Percentiles rank a stretch among this genome's conserved stretches.
These are phyloP conservation scores for Drosophila ohnishii DNA, from an alignment of 1,140 invertebrate genomes.

Conservation along the genomic window DNA sequence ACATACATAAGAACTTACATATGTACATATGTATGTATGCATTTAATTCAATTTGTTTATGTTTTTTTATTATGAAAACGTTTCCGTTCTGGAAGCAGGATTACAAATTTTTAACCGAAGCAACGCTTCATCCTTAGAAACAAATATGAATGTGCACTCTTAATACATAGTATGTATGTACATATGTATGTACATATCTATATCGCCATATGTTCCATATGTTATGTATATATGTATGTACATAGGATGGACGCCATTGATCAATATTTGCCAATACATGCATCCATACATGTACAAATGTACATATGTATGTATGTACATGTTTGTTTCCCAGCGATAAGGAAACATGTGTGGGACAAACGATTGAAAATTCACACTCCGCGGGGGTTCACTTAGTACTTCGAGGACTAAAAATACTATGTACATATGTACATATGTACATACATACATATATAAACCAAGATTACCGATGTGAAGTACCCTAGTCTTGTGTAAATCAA, in stretches of 20 bases:
- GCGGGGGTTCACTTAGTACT: not conserved
- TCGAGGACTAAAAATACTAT: not conserved
- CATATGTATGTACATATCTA: no score
- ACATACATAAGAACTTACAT: no score
- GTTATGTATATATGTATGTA: no score
- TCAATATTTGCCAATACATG: no score
- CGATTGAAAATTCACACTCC: not conserved
- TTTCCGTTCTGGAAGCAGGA: no score
- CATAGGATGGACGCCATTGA: no score
- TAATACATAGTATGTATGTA: no score
- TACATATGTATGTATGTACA: not conserved
- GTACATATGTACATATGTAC: not conserved
- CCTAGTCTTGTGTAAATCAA: no score
- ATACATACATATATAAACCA: not conserved
- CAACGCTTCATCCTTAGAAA: not conserved
- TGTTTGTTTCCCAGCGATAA: not conserved
- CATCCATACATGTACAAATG: not conserved
- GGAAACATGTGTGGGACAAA: not conserved
- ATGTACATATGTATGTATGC: not conserved
- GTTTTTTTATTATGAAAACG: not conserved
- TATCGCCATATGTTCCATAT: not conserved
- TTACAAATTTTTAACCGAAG: not conserved
- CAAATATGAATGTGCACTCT: not conserved
- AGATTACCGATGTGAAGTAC: slow-evolving; percentile 1
- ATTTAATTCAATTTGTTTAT: not conserved